These are phyloP conservation scores for Lampris megalopsis DNA, from an alignment of 2,113 vertebrate genomes.

Conservation along the genomic window DNA sequence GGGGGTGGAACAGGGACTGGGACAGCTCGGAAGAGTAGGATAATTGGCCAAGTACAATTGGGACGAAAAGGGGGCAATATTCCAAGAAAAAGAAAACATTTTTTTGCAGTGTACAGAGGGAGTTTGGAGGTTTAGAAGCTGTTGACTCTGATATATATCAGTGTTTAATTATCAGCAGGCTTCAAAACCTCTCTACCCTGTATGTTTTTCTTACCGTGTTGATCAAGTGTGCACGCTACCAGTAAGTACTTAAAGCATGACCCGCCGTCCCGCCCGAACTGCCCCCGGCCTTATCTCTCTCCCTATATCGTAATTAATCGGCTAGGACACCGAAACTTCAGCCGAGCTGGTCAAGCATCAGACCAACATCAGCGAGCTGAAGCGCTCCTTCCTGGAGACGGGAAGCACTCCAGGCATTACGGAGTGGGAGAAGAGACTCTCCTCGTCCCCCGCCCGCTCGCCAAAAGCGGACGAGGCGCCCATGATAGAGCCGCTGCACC, in stretches of 20 bases:
- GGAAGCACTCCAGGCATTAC: constrained; percentile 82
- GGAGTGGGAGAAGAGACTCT: constrained; percentile 94
- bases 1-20: no score
- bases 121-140: no score
- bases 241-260: constrained; percentile 59
- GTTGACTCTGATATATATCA: neutral
- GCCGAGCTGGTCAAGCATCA: constrained; percentile 92
- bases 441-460: constrained; percentile 87
- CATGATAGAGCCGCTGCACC: constrained; percentile 93
- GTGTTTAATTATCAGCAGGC: constrained; percentile 1
- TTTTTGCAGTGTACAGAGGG: no score
- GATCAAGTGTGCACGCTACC: constrained; percentile 50
- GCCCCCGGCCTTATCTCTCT: constrained; percentile 37
- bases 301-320: constrained; percentile 66
- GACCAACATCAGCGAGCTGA: constrained; percentile 94
- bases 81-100: no score
- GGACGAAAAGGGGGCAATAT: no score
- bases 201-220: constrained; percentile 7
- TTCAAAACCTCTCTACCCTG: constrained; percentile 9
- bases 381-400: constrained; percentile 94
- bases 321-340: constrained; percentile 82
- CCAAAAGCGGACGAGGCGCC: constrained; percentile 87
- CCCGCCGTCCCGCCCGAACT: constrained; percentile 18
- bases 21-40: no score
- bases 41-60: no score